Evolutionary conservation across 2,888 invertebrate species (phyloP), one percentile per base, ranked within the genome.

Genomic region (Pristionchus japonicus): DNA sequence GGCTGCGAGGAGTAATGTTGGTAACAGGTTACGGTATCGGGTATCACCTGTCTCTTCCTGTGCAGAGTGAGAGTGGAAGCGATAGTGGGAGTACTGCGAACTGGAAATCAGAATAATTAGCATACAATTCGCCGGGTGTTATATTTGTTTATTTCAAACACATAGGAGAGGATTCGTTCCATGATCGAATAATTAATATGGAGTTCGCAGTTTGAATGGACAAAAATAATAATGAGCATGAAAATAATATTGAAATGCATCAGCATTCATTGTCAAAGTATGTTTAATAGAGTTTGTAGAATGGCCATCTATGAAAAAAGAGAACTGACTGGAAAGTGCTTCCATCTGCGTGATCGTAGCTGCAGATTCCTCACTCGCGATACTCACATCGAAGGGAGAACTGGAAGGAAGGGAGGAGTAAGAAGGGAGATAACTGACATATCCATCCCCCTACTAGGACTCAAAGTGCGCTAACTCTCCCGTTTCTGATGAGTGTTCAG

Each of bases 261-360:
- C n/a, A n/a, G n/a, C n/a, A n/a, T n/a, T n/a, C n/a, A n/a, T n/a
- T n/a, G n/a, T n/a, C n/a, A n/a, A n/a, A n/a, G n/a, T n/a, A n/a
- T n/a, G n/a, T n/a, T n/a, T n/a, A n/a, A n/a, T n/a, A n/a, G n/a
- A n/a, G n/a, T n/a, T n/a, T n/a, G n/a, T n/a, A n/a, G n/a, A n/a
- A n/a, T n/a, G n/a, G n/a, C n/a, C n/a, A n/a, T n/a, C n/a, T n/a
- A n/a, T n/a, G n/a, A n/a, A n/a, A n/a, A n/a, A n/a, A n/a, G n/a
- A n/a, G n/a, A n/a, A n/a, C n/a, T n/a, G n/a, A n/a, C 74, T 15
- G 9, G 43, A 47, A 17, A 80, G 13, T 80, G 17, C 80, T 27
- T 80, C 80, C 80, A 80, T 47, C 80, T 80, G 80, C 13, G 80
- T 80, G 80, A 80, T 43, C 3, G 80, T 80, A 17, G 80, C 80